phyloP scores from a whole-genome alignment of 2,888 invertebrate genomes.

The Spisula solida region DNA sequence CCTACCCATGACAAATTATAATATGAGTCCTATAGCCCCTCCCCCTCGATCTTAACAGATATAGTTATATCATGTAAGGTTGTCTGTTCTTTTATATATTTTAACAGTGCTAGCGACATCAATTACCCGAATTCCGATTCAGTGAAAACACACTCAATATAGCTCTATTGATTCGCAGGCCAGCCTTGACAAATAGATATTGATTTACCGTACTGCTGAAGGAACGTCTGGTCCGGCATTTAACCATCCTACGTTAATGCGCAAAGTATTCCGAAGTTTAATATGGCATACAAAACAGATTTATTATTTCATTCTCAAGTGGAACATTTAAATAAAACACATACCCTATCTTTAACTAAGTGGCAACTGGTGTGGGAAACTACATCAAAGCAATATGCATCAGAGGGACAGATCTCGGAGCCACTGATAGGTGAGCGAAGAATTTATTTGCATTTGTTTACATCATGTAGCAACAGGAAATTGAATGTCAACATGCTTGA shows the following conservation, averaged over 20 bases:
- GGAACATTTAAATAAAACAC: slow-evolving; percentile 77
- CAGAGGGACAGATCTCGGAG: slow-evolving; percentile 71
- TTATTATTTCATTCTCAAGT: slow-evolving; percentile 74
- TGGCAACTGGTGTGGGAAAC: slow-evolving; percentile 74
- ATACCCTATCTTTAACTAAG: slow-evolving; percentile 76
- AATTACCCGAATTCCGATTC: too few species aligned
- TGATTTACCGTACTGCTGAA: too few species aligned
- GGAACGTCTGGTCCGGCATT: neutral
- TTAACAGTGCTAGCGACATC: too few species aligned
- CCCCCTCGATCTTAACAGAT: too few species aligned
- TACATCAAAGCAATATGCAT: slow-evolving; percentile 59
- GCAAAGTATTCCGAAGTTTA: slow-evolving; percentile 30
- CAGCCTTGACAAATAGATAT: too few species aligned
- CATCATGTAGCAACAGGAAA: slow-evolving; percentile 39
- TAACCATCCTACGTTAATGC: neutral
- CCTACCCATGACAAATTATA: too few species aligned
- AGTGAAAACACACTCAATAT: too few species aligned
- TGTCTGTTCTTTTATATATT: too few species aligned
- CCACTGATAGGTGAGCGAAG: slow-evolving; percentile 75
- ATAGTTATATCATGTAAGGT: too few species aligned
- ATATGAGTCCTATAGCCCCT: too few species aligned
- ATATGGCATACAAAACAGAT: slow-evolving; percentile 72
- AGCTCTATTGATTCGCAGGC: too few species aligned
- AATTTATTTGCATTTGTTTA: slow-evolving; percentile 23
- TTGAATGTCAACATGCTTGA: too few species aligned